Conservation (phyloP, 2,113 vertebrate species). For the Oreotrochilus melanogaster region DNA sequence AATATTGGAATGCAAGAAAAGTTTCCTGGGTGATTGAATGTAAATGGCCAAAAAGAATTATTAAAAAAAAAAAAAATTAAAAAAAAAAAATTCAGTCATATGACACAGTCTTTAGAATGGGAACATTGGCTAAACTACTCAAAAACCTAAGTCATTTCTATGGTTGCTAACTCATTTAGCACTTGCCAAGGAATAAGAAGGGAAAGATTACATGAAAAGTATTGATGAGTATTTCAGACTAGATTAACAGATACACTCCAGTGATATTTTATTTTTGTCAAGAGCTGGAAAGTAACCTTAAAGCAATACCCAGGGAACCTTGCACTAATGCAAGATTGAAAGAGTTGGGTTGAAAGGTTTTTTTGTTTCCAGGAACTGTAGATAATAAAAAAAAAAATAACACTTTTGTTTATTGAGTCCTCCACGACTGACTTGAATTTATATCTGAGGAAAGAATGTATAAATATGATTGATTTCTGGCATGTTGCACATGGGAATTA, state of each 20-base stretch:
- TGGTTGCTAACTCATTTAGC: neutral
- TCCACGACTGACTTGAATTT: neutral
- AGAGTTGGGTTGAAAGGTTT: neutral
- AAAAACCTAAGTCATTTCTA: neutral
- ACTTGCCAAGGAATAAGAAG: neutral
- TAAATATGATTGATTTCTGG: rapidly evolving
- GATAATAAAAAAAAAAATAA: neutral
- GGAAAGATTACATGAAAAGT: neutral
- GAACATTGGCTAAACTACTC: neutral
- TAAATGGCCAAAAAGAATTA: neutral
- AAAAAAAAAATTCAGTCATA: neutral
- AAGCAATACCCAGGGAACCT: neutral
- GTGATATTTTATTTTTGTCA: neutral
- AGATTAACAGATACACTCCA: neutral
- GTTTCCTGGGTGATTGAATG: neutral
- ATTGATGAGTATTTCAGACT: neutral
- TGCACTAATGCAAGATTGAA: neutral
- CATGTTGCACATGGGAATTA: neutral
- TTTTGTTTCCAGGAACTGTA: neutral
- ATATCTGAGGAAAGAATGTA: neutral
- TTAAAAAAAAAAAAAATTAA: neutral
- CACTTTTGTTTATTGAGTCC: neutral
- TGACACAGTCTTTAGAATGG: neutral
- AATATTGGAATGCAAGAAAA: neutral
- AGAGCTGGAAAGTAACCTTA: neutral